Evolutionary conservation across 2,113 vertebrate genomes (phyloP).

Genomic region (Centropristis striata): DNA sequence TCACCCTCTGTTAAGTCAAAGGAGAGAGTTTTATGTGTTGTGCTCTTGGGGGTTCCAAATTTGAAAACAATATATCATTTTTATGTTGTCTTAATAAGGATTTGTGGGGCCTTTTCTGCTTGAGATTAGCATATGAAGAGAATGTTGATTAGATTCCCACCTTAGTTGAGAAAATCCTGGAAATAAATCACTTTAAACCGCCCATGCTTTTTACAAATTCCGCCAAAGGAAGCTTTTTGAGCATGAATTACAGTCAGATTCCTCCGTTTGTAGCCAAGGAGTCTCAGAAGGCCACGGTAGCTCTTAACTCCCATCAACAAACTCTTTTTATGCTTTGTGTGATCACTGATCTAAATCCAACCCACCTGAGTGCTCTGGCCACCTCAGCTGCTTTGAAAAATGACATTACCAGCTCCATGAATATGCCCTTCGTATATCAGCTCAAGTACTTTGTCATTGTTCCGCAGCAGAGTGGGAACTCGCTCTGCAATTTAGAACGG

Average conservation of each 20-base stretch:
- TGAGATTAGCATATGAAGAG: background rate
- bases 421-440: slow-evolving; percentile 33
- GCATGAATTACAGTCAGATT: slow-evolving; percentile 12
- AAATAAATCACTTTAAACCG: background rate
- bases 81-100: background rate
- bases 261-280: slow-evolving; percentile 8
- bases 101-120: background rate
- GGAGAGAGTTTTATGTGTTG: background rate
- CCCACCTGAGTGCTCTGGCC: slow-evolving; percentile 15
- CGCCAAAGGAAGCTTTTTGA: background rate
- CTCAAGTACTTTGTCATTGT: slow-evolving; percentile 22
- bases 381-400: slow-evolving; percentile 41
- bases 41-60: background rate
- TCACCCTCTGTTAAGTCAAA: no score
- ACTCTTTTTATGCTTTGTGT: background rate
- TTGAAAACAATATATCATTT: no score
- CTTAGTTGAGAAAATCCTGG: background rate
- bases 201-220: background rate
- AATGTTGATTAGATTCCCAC: background rate
- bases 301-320: background rate
- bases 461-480: slow-evolving; percentile 27
- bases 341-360: slow-evolving; percentile 51
- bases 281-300: background rate
- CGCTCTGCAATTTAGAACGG: background rate
- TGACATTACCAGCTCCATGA: background rate